Conservation (phyloP, 2,888 invertebrate genomes). For the Lepidocyrtinus sp. region DNA sequence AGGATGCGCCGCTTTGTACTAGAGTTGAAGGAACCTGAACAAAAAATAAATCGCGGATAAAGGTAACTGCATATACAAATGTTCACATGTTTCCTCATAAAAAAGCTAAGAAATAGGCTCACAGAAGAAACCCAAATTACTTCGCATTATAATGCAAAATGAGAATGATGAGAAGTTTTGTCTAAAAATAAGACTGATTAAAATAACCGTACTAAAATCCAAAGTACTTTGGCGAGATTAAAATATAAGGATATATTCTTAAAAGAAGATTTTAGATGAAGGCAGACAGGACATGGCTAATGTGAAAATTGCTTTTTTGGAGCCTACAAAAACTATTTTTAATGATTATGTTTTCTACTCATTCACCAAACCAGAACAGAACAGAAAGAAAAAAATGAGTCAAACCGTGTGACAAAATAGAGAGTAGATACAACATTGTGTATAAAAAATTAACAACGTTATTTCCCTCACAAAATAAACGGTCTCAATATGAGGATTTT, state of each 20-base stretch:
- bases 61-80: slow-evolving; percentile 37
- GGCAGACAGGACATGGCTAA: slow-evolving; percentile 65
- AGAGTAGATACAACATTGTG: slow-evolving; percentile 12
- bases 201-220: slow-evolving; percentile 29
- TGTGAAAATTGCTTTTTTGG: slow-evolving; percentile 68
- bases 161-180: slow-evolving; percentile 7
- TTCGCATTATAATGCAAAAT: slow-evolving; percentile 1
- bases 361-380: slow-evolving; percentile 56
- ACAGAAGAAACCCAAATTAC: background rate
- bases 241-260: background rate
- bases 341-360: slow-evolving; percentile 44
- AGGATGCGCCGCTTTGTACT: background rate
- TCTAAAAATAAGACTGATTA: slow-evolving; percentile 56
- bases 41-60: slow-evolving; percentile 42
- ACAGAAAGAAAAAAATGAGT: background rate
- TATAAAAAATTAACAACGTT: slow-evolving; percentile 12
- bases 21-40: slow-evolving; percentile 54
- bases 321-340: slow-evolving; percentile 59
- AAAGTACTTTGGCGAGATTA: background rate
- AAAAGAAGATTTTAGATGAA: background rate
- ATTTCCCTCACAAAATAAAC: slow-evolving; percentile 6
- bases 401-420: slow-evolving; percentile 55
- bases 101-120: background rate
- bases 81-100: background rate
- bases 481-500: background rate